phyloP scores from a whole-genome alignment of 35 echinoderm and acorn worm species.

The Apostichopus parvimensis region DNA sequence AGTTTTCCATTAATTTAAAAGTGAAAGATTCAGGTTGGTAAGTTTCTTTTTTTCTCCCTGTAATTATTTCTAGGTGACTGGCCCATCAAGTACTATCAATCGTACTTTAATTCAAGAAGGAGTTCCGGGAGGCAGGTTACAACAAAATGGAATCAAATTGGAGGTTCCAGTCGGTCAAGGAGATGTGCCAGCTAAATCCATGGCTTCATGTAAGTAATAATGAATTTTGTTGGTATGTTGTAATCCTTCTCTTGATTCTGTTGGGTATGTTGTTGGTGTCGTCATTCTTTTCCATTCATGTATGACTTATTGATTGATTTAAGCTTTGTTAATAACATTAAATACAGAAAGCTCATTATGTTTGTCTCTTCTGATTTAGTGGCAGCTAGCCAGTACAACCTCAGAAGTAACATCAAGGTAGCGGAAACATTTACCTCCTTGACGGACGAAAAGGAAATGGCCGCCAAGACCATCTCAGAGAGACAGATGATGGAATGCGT shows the following conservation, averaged over 20 bases:
- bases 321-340: too few relatives aligned
- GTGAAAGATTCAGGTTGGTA: too few relatives aligned
- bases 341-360: neutral
- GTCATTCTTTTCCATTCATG: too few relatives aligned
- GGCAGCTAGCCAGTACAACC: constrained; percentile 60
- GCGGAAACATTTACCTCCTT: constrained; percentile 63
- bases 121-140: constrained; percentile 5
- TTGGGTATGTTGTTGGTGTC: too few relatives aligned
- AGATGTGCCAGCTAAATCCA: constrained; percentile 11
- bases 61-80: neutral
- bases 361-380: constrained; percentile 33
- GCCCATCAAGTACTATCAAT: constrained; percentile 46
- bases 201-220: neutral
- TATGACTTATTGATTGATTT: too few relatives aligned
- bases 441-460: constrained; percentile 82
- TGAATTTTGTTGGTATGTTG: too few relatives aligned
- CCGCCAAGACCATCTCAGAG: constrained; percentile 83
- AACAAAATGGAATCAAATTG: neutral
- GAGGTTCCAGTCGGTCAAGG: neutral
- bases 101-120: constrained; percentile 57
- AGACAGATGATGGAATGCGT: constrained; percentile 90
- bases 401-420: constrained; percentile 78
- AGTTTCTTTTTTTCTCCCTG: neutral
- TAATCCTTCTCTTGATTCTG: too few relatives aligned
- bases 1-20: too few relatives aligned